phyloP scores from a whole-genome alignment of 2,888 invertebrate species.

The Heliconius sara region DNA sequence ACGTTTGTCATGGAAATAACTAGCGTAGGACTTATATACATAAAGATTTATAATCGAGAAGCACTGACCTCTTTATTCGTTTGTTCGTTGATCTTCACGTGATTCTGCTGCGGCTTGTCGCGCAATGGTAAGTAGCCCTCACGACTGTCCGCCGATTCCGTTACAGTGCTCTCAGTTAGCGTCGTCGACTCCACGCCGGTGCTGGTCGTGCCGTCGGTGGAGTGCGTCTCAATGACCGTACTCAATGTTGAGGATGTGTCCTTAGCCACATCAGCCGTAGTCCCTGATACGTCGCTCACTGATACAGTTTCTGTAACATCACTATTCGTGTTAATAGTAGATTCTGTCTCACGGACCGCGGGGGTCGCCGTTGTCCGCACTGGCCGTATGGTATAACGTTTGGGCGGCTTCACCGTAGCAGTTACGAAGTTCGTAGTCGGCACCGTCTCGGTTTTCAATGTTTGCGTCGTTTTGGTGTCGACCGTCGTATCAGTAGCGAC shows the following conservation, averaged over 20 bases:
- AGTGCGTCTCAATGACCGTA: slow-evolving; percentile 66
- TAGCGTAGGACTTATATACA: not conserved
- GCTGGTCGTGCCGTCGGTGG: slow-evolving; percentile 71
- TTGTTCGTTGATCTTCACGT: slow-evolving; percentile 82
- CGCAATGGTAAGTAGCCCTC: slow-evolving; percentile 79
- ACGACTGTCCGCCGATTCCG: slow-evolving; percentile 77
- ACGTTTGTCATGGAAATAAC: not conserved
- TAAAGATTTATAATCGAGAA: not conserved
- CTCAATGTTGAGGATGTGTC: slow-evolving; percentile 66
- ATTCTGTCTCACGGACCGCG: slow-evolving; percentile 75
- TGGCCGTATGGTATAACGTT: slow-evolving; percentile 82
- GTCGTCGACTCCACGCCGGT: slow-evolving; percentile 71
- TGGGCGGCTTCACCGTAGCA: slow-evolving; percentile 74
- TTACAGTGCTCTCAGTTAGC: slow-evolving; percentile 62
- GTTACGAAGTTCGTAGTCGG: slow-evolving; percentile 64
- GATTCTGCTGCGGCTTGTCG: slow-evolving; percentile 78
- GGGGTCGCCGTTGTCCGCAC: slow-evolving; percentile 74
- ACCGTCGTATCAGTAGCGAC: slow-evolving; percentile 64
- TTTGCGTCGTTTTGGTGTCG: slow-evolving; percentile 69
- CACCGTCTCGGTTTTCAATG: slow-evolving; percentile 63
- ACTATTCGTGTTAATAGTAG: slow-evolving; percentile 73
- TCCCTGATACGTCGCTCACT: slow-evolving; percentile 63
- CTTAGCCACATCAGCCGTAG: slow-evolving; percentile 66
- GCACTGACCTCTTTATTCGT: slow-evolving; percentile 84
- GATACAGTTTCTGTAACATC: slow-evolving; percentile 81